Conservation (phyloP, 1,140 invertebrate genomes). For the Drosophila parvula region DNA sequence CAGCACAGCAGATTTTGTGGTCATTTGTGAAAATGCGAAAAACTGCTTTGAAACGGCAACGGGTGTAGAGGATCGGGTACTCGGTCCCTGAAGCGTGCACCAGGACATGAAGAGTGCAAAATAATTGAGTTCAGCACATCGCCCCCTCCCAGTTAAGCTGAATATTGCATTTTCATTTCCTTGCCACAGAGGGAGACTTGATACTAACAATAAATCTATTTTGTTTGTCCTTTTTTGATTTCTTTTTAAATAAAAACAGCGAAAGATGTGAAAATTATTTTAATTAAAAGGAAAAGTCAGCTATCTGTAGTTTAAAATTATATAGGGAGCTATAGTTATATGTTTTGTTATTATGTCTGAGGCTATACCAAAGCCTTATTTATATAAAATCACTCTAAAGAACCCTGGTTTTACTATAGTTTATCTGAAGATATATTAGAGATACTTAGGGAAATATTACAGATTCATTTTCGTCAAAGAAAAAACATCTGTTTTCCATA, state of each 20-base stretch:
- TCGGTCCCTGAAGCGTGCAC: slow-evolving; percentile 12
- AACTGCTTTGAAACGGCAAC: slow-evolving; percentile 17
- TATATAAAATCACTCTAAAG: neutral
- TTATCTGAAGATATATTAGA: neutral
- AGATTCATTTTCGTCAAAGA: too few relatives aligned
- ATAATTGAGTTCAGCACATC: slow-evolving; percentile 29
- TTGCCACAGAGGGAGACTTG: neutral
- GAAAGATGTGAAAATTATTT: neutral
- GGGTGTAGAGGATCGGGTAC: too few relatives aligned
- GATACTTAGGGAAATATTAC: neutral
- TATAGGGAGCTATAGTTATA: neutral
- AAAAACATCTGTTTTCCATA: too few relatives aligned
- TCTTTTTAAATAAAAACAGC: neutral
- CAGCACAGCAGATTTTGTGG: slow-evolving; percentile 55
- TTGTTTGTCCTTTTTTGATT: neutral
- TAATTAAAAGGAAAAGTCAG: neutral
- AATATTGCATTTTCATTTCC: slow-evolving; percentile 1
- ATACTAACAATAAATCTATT: neutral
- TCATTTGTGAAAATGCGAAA: slow-evolving; percentile 54
- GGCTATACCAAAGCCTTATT: neutral
- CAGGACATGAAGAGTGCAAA: slow-evolving; percentile 26
- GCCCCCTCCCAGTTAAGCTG: neutral
- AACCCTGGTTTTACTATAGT: neutral
- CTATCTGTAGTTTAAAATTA: neutral
- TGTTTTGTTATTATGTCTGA: neutral